These are phyloP conservation scores for Alectura lathami DNA, from an alignment of 2,113 vertebrate species.

Conservation along the genomic window DNA sequence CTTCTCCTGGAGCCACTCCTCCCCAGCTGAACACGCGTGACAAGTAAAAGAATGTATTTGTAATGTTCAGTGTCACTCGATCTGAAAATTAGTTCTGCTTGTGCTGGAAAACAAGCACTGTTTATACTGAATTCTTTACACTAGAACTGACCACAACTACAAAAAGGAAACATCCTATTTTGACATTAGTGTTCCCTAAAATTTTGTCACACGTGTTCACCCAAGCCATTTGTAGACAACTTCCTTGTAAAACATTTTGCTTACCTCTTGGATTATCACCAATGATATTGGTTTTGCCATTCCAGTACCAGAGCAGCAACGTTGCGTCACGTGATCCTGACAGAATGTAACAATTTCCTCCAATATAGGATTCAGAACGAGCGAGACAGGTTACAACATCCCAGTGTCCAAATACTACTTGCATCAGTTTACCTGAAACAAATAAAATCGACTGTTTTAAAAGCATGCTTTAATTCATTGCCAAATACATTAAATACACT, in stretches of 20 bases:
- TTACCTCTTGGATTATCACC: constrained; percentile 91
- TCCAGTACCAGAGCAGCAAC: constrained; percentile 98
- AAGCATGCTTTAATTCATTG: neutral
- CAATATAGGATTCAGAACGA: constrained; percentile 95
- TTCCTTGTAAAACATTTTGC: neutral
- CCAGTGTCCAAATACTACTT: constrained; percentile 96
- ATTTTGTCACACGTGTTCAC: neutral
- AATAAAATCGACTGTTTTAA: neutral
- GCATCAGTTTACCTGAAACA: constrained; percentile 92
- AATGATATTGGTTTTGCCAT: constrained; percentile 89
- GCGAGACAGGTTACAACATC: constrained; percentile 95
- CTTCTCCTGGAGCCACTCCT: neutral
- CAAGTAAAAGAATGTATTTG: neutral
- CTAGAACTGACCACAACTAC: neutral
- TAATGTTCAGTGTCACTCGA: neutral
- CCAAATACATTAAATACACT: neutral
- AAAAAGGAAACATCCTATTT: neutral
- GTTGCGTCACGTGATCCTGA: constrained; percentile 97
- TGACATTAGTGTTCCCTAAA: neutral
- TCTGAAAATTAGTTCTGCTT: neutral
- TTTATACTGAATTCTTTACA: neutral
- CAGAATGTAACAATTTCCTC: constrained; percentile 95
- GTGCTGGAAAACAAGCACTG: neutral
- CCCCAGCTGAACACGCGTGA: neutral
- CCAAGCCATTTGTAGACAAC: neutral